Evolutionary conservation across 2,113 vertebrate species (phyloP), one percentile per base, ranked within the genome.

Genomic region (Entelurus aequoreus): DNA sequence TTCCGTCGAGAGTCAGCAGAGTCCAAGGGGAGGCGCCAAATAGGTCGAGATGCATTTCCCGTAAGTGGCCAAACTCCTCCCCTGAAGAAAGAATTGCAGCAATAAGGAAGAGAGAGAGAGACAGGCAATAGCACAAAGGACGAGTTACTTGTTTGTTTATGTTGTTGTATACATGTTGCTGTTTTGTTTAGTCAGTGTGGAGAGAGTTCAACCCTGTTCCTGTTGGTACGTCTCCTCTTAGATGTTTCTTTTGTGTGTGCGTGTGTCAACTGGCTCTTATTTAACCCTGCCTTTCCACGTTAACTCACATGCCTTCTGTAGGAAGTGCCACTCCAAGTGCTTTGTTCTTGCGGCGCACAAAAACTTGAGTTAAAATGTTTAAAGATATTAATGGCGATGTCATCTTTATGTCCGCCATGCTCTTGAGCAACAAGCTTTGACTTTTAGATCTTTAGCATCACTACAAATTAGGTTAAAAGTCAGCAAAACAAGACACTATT

Each of bases 11-110:
- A 81, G 56, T 44, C 47, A 65, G 64, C 5, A 52, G 48, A 68
- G 62, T 77, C 71, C 59, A 69, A 73, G 78, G 36, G 49, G 49
- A 63, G 65, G 64, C 62, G 51, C 21, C 54, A 56, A 56, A 40
- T 56, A 56, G 54, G 54, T 16, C 4, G 78, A 86, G 82, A 84
- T 85, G 81, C 76, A 80, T 88, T 92, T 92, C 90, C 90, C 79
- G 88, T 89, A 91, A 91, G 84, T 87, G 80, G 68, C 71, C 76
- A 74, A 83, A 61, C 79, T 79, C 79, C 74, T 71, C 79, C 67
- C 53, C 65, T 19, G 81, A 62, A 78, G 82, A 80, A 73, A 59
- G 44, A 68, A 13, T 59, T 54, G 72, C 55, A 69, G 49, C 49
- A 38, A 51, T 60, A 8, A 44, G 66, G 73, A 44, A 0, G 42